A percentile compares a stretch with the other conserved stretches of the same genome.
Evolutionary conservation across 2,888 invertebrate genomes (phyloP).

Genomic region (Pinctada fucata): DNA sequence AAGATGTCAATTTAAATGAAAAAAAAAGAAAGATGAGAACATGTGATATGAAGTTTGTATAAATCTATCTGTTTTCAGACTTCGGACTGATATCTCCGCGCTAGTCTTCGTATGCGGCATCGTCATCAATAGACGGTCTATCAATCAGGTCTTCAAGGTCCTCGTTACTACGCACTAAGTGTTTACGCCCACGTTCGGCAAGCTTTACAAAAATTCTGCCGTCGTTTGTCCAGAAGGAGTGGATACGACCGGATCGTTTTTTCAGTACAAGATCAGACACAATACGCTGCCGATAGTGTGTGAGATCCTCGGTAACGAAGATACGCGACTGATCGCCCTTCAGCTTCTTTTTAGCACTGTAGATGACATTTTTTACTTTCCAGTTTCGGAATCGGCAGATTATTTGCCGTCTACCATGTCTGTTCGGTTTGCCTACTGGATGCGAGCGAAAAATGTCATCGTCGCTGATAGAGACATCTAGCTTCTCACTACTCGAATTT

Average conservation of each 20-base stretch:
- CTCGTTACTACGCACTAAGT: neutral
- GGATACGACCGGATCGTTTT: neutral
- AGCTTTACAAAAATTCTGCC: constrained; percentile 6
- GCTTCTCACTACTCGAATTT: too few relatives aligned
- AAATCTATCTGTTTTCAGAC: too few relatives aligned
- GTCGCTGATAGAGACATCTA: too few relatives aligned
- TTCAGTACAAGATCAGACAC: neutral
- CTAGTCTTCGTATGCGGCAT: too few relatives aligned
- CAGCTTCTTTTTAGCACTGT: neutral
- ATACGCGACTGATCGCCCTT: neutral
- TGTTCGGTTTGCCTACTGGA: constrained; percentile 1
- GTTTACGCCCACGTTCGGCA: neutral
- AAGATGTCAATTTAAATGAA: too few relatives aligned
- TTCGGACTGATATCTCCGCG: too few relatives aligned
- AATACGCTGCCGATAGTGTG: neutral
- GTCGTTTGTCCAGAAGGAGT: constrained; percentile 22
- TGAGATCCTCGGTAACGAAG: constrained; percentile 16
- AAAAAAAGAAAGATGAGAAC: too few relatives aligned
- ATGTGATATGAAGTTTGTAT: too few relatives aligned
- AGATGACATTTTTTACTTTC: constrained; percentile 6
- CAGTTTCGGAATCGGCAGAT: constrained; percentile 13
- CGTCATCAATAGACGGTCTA: too few relatives aligned
- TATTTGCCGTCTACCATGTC: neutral
- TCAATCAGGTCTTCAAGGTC: neutral
- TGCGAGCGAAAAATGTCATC: neutral